Conservation (phyloP, 2,113 vertebrate genomes). For the Hypocryptadius cinnamomeus region DNA sequence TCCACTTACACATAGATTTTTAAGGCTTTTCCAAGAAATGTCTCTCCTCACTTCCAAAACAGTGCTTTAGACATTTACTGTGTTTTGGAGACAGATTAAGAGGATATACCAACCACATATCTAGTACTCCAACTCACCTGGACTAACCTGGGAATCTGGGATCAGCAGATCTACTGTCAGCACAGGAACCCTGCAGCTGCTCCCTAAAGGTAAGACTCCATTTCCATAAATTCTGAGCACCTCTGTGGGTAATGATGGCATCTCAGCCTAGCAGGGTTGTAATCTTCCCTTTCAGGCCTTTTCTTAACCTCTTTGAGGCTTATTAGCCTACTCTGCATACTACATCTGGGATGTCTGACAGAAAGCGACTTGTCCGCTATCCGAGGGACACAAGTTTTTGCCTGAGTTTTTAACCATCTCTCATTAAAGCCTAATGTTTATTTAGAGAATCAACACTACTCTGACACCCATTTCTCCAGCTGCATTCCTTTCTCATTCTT, state of each 20-base stretch:
- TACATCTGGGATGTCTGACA: neutral
- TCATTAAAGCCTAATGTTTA: neutral
- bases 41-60: neutral
- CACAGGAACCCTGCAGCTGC: neutral
- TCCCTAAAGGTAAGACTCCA: neutral
- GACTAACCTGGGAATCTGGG: neutral
- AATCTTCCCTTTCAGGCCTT: neutral
- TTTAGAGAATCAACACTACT: neutral
- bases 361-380: neutral
- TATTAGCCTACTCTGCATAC: neutral
- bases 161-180: neutral
- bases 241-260: neutral
- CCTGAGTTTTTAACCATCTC: neutral
- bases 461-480: neutral
- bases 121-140: neutral
- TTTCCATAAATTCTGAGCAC: neutral
- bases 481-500: slow-evolving; percentile 6
- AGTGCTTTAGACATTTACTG: neutral
- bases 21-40: neutral
- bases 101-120: neutral
- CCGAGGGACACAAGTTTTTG: neutral
- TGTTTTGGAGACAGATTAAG: neutral
- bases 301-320: neutral
- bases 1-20: neutral
- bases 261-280: neutral